These are phyloP conservation scores for Periophthalmodon schlosseri DNA, from an alignment of 2,113 vertebrate genomes.

Conservation along the genomic window DNA sequence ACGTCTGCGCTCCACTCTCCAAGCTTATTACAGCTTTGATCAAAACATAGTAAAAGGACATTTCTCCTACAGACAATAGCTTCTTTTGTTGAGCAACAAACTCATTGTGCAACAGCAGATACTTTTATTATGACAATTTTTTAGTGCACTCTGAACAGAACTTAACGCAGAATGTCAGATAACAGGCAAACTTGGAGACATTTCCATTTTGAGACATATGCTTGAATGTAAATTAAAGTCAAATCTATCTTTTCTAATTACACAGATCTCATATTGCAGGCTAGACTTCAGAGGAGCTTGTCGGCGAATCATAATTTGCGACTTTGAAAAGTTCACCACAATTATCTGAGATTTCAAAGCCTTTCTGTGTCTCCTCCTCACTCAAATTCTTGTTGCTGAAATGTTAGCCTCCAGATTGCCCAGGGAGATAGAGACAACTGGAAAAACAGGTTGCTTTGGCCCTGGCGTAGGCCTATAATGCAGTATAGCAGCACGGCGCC, in stretches of 20 bases:
- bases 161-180: slow-evolving; percentile 10
- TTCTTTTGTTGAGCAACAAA: slow-evolving; percentile 47
- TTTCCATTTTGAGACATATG: slow-evolving; percentile 9
- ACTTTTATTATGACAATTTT: slow-evolving; percentile 31
- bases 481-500: slow-evolving; percentile 63
- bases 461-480: slow-evolving; percentile 57
- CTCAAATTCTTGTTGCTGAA: slow-evolving; percentile 57
- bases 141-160: slow-evolving; percentile 9
- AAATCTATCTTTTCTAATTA: background rate
- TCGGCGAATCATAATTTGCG: slow-evolving; percentile 34
- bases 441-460: slow-evolving; percentile 78
- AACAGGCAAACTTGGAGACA: slow-evolving; percentile 12
- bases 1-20: slow-evolving; percentile 38
- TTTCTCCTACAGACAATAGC: slow-evolving; percentile 24
- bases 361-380: slow-evolving; percentile 39
- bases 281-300: slow-evolving; percentile 16
- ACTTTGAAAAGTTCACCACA: slow-evolving; percentile 47
- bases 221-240: slow-evolving; percentile 1
- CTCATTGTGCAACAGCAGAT: slow-evolving; percentile 48
- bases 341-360: slow-evolving; percentile 61
- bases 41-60: slow-evolving; percentile 30
- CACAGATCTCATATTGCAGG: slow-evolving; percentile 13
- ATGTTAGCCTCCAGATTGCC: slow-evolving; percentile 68
- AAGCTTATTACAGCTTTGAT: slow-evolving; percentile 47
- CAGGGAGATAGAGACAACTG: slow-evolving; percentile 75